A percentile compares a stretch with the other conserved stretches of the same genome.
Conservation (phyloP, 2,113 vertebrate genomes). For the Felis catus region F.catus_Fca126_mat1.0 CM031415.1:95323501-95324000, state of each 20-base stretch:
- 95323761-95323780: constrained; percentile 13
- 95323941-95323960: background rate
- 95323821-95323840: background rate
- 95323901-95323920: background rate
- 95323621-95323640: background rate
- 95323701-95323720: background rate
- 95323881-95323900: background rate
- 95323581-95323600: background rate
- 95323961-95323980: background rate
- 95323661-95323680: background rate
- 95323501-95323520: background rate
- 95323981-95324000: background rate
- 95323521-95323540: background rate
- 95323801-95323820: background rate
- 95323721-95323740: background rate
- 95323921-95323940: background rate
- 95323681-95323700: background rate
- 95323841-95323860: background rate
- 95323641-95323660: background rate
- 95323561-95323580: background rate
- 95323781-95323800: constrained; percentile 38
- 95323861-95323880: background rate
- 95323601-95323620: background rate
- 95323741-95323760: background rate
- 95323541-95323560: background rate